Conservation (phyloP, 92 coral and sea anemone genomes). For the Actinostola sp. region DNA sequence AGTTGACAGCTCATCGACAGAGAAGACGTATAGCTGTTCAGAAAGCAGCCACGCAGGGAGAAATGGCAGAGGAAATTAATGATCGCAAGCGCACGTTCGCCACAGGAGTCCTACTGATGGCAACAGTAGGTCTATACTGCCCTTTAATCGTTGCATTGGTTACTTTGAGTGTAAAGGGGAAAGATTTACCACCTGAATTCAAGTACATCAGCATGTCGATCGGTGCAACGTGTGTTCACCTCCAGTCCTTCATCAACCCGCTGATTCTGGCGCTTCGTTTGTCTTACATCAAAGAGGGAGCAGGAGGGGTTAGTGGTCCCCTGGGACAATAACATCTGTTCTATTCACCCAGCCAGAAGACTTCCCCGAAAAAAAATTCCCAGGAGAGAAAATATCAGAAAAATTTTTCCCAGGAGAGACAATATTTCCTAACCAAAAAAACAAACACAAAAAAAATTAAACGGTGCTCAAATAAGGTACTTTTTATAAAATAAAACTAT, state of each 20-base stretch:
- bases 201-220: background rate
- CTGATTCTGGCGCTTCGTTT: constrained; percentile 1
- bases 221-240: background rate
- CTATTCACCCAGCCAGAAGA: too few relatives aligned
- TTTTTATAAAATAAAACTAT: too few relatives aligned
- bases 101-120: background rate
- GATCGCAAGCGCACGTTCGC: constrained; percentile 22
- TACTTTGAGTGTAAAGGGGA: background rate
- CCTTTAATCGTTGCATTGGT: background rate
- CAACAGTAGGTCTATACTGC: constrained; percentile 8
- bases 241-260: constrained; percentile 1
- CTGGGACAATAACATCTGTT: too few relatives aligned
- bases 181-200: background rate
- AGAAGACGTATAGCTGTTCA: background rate
- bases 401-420: too few relatives aligned
- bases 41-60: constrained; percentile 22
- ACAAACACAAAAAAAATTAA: too few relatives aligned
- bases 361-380: too few relatives aligned
- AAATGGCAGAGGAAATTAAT: constrained; percentile 39
- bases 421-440: too few relatives aligned
- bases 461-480: too few relatives aligned
- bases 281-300: too few relatives aligned
- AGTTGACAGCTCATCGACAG: background rate
- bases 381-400: too few relatives aligned
- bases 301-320: too few relatives aligned